phyloP scores from a whole-genome alignment of 2,888 invertebrate species.

The Dasysyrphus tricinctus region DNA sequence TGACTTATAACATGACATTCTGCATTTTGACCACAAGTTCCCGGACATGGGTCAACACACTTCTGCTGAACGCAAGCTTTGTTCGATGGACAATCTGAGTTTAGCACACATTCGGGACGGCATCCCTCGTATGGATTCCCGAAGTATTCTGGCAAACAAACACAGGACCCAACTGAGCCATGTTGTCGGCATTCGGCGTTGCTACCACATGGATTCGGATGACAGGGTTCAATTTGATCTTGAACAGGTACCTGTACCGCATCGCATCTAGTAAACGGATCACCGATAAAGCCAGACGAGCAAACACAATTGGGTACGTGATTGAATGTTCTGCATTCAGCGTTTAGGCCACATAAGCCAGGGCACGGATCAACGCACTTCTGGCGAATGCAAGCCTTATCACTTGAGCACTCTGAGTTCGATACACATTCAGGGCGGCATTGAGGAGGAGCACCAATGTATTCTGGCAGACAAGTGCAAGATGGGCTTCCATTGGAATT shows the following conservation, averaged over 20 bases:
- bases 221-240: slow-evolving; percentile 85
- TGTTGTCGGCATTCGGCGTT: slow-evolving; percentile 87
- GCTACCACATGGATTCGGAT: slow-evolving; percentile 90
- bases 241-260: slow-evolving; percentile 80
- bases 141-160: slow-evolving; percentile 88
- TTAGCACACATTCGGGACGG: slow-evolving; percentile 91
- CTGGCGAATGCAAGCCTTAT: slow-evolving; percentile 89
- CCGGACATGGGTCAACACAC: slow-evolving; percentile 92
- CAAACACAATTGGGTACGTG: slow-evolving; percentile 91
- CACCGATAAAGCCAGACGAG: slow-evolving; percentile 86
- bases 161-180: slow-evolving; percentile 88
- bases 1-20: slow-evolving; percentile 90
- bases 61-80: slow-evolving; percentile 90
- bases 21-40: slow-evolving; percentile 89
- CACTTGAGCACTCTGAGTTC: slow-evolving; percentile 89
- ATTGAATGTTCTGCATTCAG: slow-evolving; percentile 89
- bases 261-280: slow-evolving; percentile 88
- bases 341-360: slow-evolving; percentile 89
- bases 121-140: slow-evolving; percentile 89
- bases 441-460: slow-evolving; percentile 88
- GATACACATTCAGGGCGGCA: slow-evolving; percentile 90
- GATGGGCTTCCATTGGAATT: slow-evolving; percentile 87
- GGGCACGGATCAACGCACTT: slow-evolving; percentile 91
- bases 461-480: slow-evolving; percentile 89
- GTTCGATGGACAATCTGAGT: slow-evolving; percentile 90